A percentile compares a stretch with the other conserved stretches of the same genome.
Conservation (phyloP, 2,888 invertebrate genomes). For the Drosophila hawaiiensis region DNA sequence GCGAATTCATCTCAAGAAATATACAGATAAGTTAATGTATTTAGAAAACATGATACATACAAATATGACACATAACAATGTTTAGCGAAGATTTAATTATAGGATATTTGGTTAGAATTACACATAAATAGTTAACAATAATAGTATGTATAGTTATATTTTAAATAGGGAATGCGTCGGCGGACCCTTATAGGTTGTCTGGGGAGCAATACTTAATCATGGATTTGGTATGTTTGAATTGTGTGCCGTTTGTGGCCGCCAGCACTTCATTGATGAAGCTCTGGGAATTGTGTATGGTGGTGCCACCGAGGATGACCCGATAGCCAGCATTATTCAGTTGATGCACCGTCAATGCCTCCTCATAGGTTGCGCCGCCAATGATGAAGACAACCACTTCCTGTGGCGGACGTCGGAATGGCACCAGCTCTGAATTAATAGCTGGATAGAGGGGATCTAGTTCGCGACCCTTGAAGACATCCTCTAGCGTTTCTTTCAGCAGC, state of each 20-base stretch:
- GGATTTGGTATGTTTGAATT: conserved; percentile 88
- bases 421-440: conserved; percentile 89
- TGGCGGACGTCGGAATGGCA: conserved; percentile 88
- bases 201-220: conserved; percentile 92
- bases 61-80: conserved; percentile 37
- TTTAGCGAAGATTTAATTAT: conserved; percentile 27
- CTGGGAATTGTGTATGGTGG: conserved; percentile 94
- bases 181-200: conserved; percentile 78
- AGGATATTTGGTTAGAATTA: conserved; percentile 35
- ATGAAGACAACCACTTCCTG: conserved; percentile 98
- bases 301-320: conserved; percentile 95
- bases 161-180: conserved; percentile 21
- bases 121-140: conserved; percentile 72
- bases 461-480: conserved; percentile 95
- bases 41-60: conserved; percentile 36
- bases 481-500: conserved; percentile 93
- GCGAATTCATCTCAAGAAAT: neutral
- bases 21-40: conserved; percentile 15
- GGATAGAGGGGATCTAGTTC: conserved; percentile 95
- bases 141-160: conserved; percentile 24
- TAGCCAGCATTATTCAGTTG: conserved; percentile 91
- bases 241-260: conserved; percentile 88
- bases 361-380: conserved; percentile 98
- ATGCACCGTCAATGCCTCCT: conserved; percentile 95
- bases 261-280: conserved; percentile 92